Evolutionary conservation across 2,797 vertebrate species (phyloP), one percentile per base, ranked within the genome.

Genomic region (Pipistrellus kuhlii): DNA sequence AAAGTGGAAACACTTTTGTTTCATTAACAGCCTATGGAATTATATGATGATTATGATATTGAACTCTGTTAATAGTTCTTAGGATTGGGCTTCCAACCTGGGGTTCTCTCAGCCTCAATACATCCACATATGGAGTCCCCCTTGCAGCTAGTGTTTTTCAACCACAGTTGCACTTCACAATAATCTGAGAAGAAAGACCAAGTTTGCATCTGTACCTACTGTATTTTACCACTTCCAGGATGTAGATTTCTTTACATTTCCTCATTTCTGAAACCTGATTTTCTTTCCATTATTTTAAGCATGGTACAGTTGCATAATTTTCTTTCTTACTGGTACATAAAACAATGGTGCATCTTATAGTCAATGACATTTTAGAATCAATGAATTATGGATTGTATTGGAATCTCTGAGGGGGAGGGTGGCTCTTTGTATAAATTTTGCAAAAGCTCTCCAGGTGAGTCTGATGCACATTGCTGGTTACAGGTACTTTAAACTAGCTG

Each of bases 231-330:
- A 51, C 8, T 64, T 48, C 30, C 23, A 95, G 35, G 20, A 57
- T 66, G 18, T 0, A 72, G 9, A 8, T 62, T 83, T 78, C 41
- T 35, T 44, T 48, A 69, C 27, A 44, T 59, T 89, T 92, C 76
- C 32, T 91, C 20, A 46, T 32, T 96, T 96, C 8, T 44, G n/a
- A 88, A 85, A 62, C 66, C n/a, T 51, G 17, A 30, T 41, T 64
- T 66, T 5, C 3, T 88, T 93, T 87, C 46, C 38, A 38, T 76
- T 85, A 48, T 13, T 73, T 76, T 85, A 72, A 46, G n/a, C 1
- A n/a, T 85, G 32, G n/a, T 46, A 32, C 32, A 64, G 64, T 85
- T 71, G 20, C n/a, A 71, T 13, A 5, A 80, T 89, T 92, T 76
- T 88, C 30, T 87, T 94, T 82, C 55, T 90, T 88, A 59, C 6